Base-by-base conservation (phyloP, 2,888 invertebrate genomes). In the Lagria hirta region DNA sequence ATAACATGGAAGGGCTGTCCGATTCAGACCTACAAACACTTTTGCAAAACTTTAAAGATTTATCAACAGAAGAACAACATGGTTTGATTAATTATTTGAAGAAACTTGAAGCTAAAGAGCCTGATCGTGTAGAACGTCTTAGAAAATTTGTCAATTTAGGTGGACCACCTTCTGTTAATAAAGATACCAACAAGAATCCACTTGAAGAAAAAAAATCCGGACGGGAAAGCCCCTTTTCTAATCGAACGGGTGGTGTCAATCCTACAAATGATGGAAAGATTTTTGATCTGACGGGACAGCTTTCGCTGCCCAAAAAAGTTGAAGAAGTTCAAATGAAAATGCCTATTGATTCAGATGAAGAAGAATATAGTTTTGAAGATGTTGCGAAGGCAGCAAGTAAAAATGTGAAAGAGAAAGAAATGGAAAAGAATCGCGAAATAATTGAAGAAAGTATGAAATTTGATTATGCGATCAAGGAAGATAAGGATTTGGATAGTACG, bases 311-410 rank as follows among this genome's bases (percentile, higher is more conserved):
- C 16, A 41, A 30, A 24, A 21, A 10, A 4, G 18, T 3, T 42
- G 33, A 33, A 12, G 42, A 42, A 41, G 55, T 56, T 4, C 63
- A 66, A 3, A 63, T 65, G 1, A 66, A 65, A 17, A 58, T 63
- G 1, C 68, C 71, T 1, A 58, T 64, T 1, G 78, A 81, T 43
- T 76, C 80, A n/a, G 79, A 85, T 52, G 87, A 86, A 42, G 88
- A 88, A 57, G 88, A 89, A 61, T 90, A 90, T 57, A 81, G 83
- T n/a, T 87, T 85, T 49, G 88, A 88, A 54, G 90, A 90, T 66
- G 86, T 88, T 24, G 85, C 86, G 56, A 81, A 85, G 65, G 85
- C 85, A 0, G 88, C 84, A 0, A 83, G 82, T 1, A 81, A 82
- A 58, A 88, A 86, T 62, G 82, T 88, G 0, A 81, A 77, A 51